Evolutionary conservation across 1,140 invertebrate genomes (phyloP).

Genomic region (Aphelinus certus): DNA sequence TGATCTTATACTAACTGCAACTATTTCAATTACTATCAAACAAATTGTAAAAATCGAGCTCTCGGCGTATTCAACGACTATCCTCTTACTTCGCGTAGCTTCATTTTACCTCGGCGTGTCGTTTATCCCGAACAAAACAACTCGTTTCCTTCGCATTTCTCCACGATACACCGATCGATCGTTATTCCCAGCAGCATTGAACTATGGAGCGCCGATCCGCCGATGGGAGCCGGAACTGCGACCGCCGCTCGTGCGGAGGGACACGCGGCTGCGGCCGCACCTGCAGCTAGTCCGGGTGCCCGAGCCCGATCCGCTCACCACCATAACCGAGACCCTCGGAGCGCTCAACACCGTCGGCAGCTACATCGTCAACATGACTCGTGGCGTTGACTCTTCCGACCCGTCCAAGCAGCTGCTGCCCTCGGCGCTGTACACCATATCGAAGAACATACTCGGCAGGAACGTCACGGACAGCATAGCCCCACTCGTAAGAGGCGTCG

Average conservation of each 20-base stretch:
- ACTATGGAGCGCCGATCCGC: not conserved
- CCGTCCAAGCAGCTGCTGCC: constrained; percentile 71
- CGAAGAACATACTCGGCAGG: constrained; percentile 79
- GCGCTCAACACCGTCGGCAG: constrained; percentile 84
- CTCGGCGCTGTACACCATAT: constrained; percentile 80
- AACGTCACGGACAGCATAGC: constrained; percentile 84
- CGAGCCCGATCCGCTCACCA: constrained; percentile 57
- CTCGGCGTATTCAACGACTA: too few relatives aligned
- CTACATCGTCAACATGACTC: constrained; percentile 83
- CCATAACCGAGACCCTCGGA: constrained; percentile 71
- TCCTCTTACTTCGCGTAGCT: too few relatives aligned
- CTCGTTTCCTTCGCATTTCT: too few relatives aligned
- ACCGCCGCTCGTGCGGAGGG: constrained; percentile 46
- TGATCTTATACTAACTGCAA: too few relatives aligned
- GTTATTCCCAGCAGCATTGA: not conserved
- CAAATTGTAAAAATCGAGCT: too few relatives aligned
- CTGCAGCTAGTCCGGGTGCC: constrained; percentile 49
- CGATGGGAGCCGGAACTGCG: constrained; percentile 9
- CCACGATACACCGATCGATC: not conserved
- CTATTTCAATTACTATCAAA: too few relatives aligned
- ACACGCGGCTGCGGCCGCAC: constrained; percentile 52
- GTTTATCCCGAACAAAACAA: too few relatives aligned
- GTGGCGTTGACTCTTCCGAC: constrained; percentile 63
- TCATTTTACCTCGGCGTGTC: too few relatives aligned
- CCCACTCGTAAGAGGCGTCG: constrained; percentile 75